Evolutionary conservation across 1,140 invertebrate species (phyloP).

Genomic region (Pentalonia nigronervosa): DNA sequence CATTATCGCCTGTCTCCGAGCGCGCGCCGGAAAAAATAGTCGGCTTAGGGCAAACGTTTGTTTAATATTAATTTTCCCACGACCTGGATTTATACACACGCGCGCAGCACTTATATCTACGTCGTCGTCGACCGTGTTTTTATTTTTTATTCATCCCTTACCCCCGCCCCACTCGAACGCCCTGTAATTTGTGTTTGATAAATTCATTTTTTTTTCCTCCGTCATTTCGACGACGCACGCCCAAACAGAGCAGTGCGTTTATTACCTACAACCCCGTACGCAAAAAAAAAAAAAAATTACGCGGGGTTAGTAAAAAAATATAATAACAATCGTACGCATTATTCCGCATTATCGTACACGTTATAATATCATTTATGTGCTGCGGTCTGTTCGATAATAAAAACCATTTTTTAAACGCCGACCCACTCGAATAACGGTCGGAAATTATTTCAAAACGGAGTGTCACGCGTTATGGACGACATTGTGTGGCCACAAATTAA

Average conservation of each 20-base stretch:
- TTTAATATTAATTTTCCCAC: slow-evolving; percentile 41
- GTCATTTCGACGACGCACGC: background rate
- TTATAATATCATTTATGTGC: background rate
- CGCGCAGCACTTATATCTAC: background rate
- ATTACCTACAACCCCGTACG: background rate
- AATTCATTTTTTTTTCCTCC: background rate
- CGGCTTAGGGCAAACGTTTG: slow-evolving; percentile 3
- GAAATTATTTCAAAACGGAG: background rate
- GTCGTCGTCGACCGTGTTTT: background rate
- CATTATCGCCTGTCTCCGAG: background rate
- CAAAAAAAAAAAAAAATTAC: background rate
- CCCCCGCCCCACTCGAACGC: background rate
- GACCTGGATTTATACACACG: background rate
- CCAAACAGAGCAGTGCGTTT: background rate
- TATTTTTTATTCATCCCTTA: slow-evolving; percentile 9
- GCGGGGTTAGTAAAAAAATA: background rate
- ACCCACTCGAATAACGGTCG: background rate
- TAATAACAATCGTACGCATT: background rate
- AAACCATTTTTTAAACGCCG: background rate
- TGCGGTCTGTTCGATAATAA: background rate
- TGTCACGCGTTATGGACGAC: background rate
- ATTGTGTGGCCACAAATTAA: background rate
- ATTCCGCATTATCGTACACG: background rate
- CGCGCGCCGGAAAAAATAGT: background rate
- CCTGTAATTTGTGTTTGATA: background rate